Base-by-base conservation (phyloP, 23 tunicate species). In the Trididemnum clinides region DNA sequence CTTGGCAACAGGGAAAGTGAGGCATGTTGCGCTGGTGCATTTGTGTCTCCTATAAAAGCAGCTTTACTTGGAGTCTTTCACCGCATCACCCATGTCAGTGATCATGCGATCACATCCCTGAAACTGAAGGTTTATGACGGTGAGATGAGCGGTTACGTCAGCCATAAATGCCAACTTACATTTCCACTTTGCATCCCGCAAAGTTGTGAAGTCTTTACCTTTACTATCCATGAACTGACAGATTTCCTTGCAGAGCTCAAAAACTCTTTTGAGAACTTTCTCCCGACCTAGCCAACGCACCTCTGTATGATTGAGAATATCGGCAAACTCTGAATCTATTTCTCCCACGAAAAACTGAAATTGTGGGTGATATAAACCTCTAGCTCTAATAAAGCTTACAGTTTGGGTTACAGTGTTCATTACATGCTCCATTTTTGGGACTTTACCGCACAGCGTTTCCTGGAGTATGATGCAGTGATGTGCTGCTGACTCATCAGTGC, bases 241-340 rank as follows among this genome's bases (percentile, higher is more conserved):
- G 44, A 84, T 84, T 50, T 84, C 88, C 28, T 84, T 2, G 1
- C 83, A 1, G 0, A 84, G 65, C 0, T 44, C 88, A 74, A 84
- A 84, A 2, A 84, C 39, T 0, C 83, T 29, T 26, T 74, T 75
- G 37, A 84, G 69, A 39, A 84, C 88, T 0, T 84, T 84, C 35
- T 34, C 79, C 31, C 69, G 64, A 37, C 87, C 74, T 12, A 83
- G 86, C 86, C 86, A 64, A 0, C 86, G 1, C 2, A 82, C 86
- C 30, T 64, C 78, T 0, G 86, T 65, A 1, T 82, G 83, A 50
- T 75, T 37, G n/a, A 0, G 88, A 1, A 84, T 32, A 0, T 84
- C 84, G 12, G 82, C 83, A 76, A 0, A 74, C 39, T 84, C 88
- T 0, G 1, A 2, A 44, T 15, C 15, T 7, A 10, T 7, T 0